These are phyloP conservation scores for Borostomias antarcticus DNA, from an alignment of 2,797 vertebrate genomes.

Conservation along the genomic window DNA sequence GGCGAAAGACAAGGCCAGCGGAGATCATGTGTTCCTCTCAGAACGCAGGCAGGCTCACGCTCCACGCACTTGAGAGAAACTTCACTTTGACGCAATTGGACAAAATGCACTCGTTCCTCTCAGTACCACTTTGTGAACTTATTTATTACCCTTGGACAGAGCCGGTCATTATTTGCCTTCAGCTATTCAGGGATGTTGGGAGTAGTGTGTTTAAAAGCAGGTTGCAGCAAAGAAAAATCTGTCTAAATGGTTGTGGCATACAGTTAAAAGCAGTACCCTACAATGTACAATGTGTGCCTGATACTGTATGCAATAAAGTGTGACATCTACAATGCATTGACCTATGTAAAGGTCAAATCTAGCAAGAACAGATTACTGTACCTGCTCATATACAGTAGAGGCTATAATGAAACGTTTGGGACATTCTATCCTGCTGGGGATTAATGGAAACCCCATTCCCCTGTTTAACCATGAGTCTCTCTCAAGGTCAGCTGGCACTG, in stretches of 20 bases:
- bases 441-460: constrained; percentile 40
- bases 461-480: constrained; percentile 8
- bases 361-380: no score
- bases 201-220: neutral
- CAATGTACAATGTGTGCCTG: neutral
- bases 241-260: neutral
- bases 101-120: neutral
- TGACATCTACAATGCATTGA: neutral
- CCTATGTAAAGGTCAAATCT: no score
- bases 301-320: neutral
- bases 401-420: no score
- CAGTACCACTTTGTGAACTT: neutral
- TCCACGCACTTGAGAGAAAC: constrained; percentile 32
- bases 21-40: constrained; percentile 58
- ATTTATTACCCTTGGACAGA: constrained; percentile 6
- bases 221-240: neutral
- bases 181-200: neutral
- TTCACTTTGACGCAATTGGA: constrained; percentile 12
- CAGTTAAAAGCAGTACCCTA: neutral
- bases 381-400: no score
- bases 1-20: constrained; percentile 55
- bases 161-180: neutral
- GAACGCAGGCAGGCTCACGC: constrained; percentile 30
- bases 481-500: constrained; percentile 30
- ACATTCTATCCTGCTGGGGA: constrained; percentile 15